Percentiles rank a stretch among this genome's conserved stretches.
Evolutionary conservation across 2,797 vertebrate species (phyloP).

Genomic region (Pyrocephalus nanus): DNA sequence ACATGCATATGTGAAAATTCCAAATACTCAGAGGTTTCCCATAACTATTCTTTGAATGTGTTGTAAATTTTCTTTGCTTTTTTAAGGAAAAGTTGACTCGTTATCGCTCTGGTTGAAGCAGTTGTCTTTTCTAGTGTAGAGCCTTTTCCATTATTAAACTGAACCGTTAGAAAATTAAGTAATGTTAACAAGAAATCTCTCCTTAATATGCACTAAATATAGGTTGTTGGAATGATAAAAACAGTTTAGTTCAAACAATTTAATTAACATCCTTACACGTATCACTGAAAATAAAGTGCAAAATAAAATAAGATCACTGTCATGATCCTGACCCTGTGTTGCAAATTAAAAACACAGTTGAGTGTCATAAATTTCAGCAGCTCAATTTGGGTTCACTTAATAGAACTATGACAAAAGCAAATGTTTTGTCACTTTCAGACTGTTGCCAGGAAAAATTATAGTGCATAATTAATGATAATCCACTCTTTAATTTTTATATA

Average conservation of each 20-base stretch:
- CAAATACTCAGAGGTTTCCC: neutral
- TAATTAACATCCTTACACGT: slow-evolving; percentile 73
- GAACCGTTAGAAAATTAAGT: slow-evolving; percentile 55
- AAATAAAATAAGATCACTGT: slow-evolving; percentile 72
- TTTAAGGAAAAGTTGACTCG: neutral
- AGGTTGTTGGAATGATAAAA: slow-evolving; percentile 70
- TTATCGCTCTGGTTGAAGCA: slow-evolving; percentile 43
- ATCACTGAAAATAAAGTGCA: slow-evolving; percentile 71
- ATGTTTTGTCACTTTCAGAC: slow-evolving; percentile 80
- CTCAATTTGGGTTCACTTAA: slow-evolving; percentile 75
- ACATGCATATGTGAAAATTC: neutral
- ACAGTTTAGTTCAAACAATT: slow-evolving; percentile 75
- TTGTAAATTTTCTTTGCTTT: neutral
- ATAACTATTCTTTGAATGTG: neutral
- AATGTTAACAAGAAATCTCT: slow-evolving; percentile 66
- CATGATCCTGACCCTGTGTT: slow-evolving; percentile 70
- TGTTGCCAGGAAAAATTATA: slow-evolving; percentile 75
- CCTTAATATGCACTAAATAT: slow-evolving; percentile 70
- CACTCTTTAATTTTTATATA: slow-evolving; percentile 71
- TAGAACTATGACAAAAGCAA: slow-evolving; percentile 79
- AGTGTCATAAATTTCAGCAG: slow-evolving; percentile 72
- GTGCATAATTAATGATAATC: slow-evolving; percentile 79
- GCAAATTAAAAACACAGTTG: slow-evolving; percentile 75
- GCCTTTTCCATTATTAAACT: slow-evolving; percentile 51
- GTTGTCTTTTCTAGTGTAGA: neutral